Base-by-base conservation (phyloP, 2,113 vertebrate species). In the Lagopus muta region DNA sequence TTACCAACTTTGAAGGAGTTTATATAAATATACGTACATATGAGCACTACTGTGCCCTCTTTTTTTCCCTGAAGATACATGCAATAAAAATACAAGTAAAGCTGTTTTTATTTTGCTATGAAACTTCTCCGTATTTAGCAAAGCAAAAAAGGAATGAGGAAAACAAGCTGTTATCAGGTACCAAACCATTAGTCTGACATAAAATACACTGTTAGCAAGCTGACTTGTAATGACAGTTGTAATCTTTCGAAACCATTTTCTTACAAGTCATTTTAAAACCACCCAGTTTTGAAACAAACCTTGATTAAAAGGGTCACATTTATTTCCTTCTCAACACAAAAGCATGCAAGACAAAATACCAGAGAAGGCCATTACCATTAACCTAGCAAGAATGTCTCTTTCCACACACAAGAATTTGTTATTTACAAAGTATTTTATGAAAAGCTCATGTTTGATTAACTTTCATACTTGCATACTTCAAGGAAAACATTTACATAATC, bases 21-120 rank as follows among this genome's bases (percentile, higher is more conserved):
- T 1, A 69, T 20, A 47, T 17, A 34, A 21, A 43, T 24, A 45
- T 13, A 60, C 15, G 67, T 15, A 64, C 16, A 28, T 8, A 38
- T 8, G 42, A 16, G n/a, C 36, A 30, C 9, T 75, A 52, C 24
- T 79, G 36, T 57, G n/a, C 21, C 3, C 36, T 43, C 70, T 86
- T 80, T 38, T 19, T 54, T 50, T 22, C 48, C 25, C 9, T 50
- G 27, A 32, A 36, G 19, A 77, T 0, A 10, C 11, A 18, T 13
- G 10, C 12, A 87, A 93, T 75, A 81, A 84, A 88, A 87, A 79
- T 6, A 60, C 11, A 83, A 65, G 43, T 77, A 90, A 84, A 87
- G 24, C 4, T 58, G 18, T 0, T 50, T 69, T 85, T n/a, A 76
- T 66, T 76, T 82, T 70, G 19, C 27, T 67, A 30, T 12, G 4